Evolutionary conservation across 2,888 invertebrate species (phyloP).

Genomic region (Nomada fucata): DNA sequence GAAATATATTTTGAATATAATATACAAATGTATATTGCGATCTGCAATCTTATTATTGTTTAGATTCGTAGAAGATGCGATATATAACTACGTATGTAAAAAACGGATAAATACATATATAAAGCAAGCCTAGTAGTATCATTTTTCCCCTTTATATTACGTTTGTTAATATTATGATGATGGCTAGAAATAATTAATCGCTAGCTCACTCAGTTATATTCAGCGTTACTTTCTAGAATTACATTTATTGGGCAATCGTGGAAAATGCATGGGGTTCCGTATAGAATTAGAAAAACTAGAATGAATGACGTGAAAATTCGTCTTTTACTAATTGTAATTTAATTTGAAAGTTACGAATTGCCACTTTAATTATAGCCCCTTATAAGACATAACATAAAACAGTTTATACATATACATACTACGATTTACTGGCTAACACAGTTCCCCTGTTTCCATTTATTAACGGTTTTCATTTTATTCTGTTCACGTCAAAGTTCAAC

Average conservation of each 20-base stretch:
- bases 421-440: too few species aligned
- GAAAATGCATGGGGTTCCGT: too few species aligned
- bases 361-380: too few species aligned
- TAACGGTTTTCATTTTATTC: neutral
- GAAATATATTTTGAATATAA: constrained; percentile 30
- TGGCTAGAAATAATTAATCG: neutral
- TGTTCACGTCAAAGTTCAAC: constrained; percentile 20
- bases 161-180: neutral
- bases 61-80: neutral
- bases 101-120: constrained; percentile 7
- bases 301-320: too few species aligned
- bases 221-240: neutral
- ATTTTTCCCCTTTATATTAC: constrained; percentile 11
- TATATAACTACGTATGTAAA: constrained; percentile 18
- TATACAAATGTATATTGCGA: neutral
- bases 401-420: too few species aligned
- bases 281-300: too few species aligned
- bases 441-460: neutral
- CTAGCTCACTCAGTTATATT: neutral
- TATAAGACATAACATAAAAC: too few species aligned
- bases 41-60: constrained; percentile 5
- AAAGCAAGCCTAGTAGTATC: constrained; percentile 20
- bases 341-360: too few species aligned
- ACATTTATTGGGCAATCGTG: too few species aligned
- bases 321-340: too few species aligned